Evolutionary conservation across 2,797 vertebrate genomes (phyloP).

Genomic region (Triplophysa bombifrons): DNA sequence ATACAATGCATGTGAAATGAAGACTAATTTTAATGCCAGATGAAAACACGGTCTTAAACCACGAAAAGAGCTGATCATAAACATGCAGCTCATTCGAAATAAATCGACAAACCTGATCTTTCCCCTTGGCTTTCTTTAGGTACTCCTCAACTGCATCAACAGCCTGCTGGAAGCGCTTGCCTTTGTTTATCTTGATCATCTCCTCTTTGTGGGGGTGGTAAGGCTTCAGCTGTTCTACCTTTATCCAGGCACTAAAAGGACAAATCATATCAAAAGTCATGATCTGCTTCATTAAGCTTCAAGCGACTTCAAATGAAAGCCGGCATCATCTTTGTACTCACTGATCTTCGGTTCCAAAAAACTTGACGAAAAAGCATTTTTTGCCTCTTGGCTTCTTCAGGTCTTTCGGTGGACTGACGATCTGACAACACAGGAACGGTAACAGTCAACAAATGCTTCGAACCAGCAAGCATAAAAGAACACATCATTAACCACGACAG

Average conservation of each 20-base stretch:
- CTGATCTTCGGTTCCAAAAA: constrained; percentile 99
- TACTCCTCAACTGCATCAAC: constrained; percentile 98
- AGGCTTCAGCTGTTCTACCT: constrained; percentile 98
- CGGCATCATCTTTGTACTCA: constrained; percentile 73
- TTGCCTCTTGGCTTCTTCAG: constrained; percentile 97
- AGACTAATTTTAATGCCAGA: too few species aligned
- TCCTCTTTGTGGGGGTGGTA: constrained; percentile 98
- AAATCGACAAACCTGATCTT: constrained; percentile 84
- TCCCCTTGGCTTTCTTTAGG: constrained; percentile 93
- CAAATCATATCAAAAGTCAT: constrained; percentile 25
- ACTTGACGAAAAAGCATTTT: constrained; percentile 98
- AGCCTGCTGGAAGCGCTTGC: constrained; percentile 97
- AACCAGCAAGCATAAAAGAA: not conserved
- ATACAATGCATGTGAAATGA: too few species aligned
- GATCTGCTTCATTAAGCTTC: not conserved
- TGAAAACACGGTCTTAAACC: too few species aligned
- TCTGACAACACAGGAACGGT: constrained; percentile 69
- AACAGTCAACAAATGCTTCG: constrained; percentile 8
- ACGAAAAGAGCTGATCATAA: too few species aligned
- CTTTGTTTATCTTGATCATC: constrained; percentile 99
- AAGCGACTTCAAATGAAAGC: not conserved
- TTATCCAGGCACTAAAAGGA: constrained; percentile 92
- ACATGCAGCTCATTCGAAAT: not conserved
- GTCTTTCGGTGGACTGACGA: constrained; percentile 97
- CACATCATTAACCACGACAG: not conserved